These are phyloP conservation scores for Catharus minimus DNA, from an alignment of 2,113 vertebrate species.

Conservation along the genomic window DNA sequence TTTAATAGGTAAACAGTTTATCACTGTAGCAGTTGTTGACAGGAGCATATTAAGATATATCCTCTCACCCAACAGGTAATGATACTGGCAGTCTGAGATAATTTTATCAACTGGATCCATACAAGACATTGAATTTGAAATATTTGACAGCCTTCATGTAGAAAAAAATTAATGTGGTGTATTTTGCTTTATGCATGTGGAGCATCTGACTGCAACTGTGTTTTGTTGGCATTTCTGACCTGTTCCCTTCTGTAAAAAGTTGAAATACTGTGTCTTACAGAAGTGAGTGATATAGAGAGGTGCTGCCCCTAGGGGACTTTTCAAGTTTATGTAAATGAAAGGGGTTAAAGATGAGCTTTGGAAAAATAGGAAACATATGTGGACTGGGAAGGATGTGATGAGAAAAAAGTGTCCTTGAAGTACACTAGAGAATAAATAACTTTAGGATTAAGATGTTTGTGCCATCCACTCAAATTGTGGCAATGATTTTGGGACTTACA, in stretches of 20 bases:
- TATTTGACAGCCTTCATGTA: not conserved
- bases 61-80: not conserved
- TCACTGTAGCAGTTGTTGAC: not conserved
- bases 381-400: rapidly evolving
- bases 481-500: not conserved
- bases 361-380: not conserved
- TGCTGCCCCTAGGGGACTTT: not conserved
- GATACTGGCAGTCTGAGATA: not conserved
- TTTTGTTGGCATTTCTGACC: not conserved
- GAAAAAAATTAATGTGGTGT: not conserved
- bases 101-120: not conserved
- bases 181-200: not conserved
- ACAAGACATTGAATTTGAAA: not conserved
- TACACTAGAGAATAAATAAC: not conserved
- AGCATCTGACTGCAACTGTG: not conserved
- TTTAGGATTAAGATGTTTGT: not conserved
- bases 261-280: not conserved
- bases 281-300: not conserved
- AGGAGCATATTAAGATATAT: not conserved
- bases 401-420: not conserved
- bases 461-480: not conserved
- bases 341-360: not conserved
- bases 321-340: not conserved
- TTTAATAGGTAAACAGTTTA: not conserved
- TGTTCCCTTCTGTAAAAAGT: not conserved